Base-by-base conservation (phyloP, 2,113 vertebrate genomes). In the Cavia aperea region DNA sequence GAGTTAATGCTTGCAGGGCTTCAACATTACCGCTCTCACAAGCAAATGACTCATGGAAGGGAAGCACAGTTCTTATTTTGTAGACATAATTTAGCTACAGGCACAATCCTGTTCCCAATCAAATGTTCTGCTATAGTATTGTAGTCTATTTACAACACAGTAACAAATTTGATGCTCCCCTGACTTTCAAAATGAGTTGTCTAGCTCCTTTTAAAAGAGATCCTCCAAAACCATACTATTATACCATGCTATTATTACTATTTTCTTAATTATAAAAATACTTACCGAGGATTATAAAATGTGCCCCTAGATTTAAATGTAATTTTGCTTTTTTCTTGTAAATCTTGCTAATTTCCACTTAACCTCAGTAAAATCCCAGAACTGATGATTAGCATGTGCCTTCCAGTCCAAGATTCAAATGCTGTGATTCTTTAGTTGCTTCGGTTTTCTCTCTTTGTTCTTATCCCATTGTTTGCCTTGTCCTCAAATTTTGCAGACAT, bases 21-120 rank as follows among this genome's bases (percentile, higher is more conserved):
- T 4, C 2, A 3, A 24, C 5, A 5, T 7, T 21, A 0, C n/a
- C 13, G 33, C 21, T 8, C 39, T 65, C 46, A 65, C 2, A 60
- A 56, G 51, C 77, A 39, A 63, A 43, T 18, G 86, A 54, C 79
- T 7, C 49, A 14, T 4, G 62, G 54, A 51, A 33, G 29, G 23
- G 21, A 11, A 79, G 46, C 15, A 79, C 5, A 29, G 1, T 54
- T 81, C n/a, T 26, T 86, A 29, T 8, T 66, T n/a, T 23, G 66
- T 56, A 46, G 24, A 78, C 8, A 21, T 7, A 26, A n/a, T 46
- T 58, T 84, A 14, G 19, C 58, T 43, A 15, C 24, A 82, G 21
- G 26, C 6, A 24, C 0, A 23, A 13, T 9, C 18, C 60, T 23
- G 16, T 11, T 72, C 14, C 8, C n/a, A 58, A 43, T 46, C 2